phyloP scores from a whole-genome alignment of 2,797 vertebrate species.

The Holocentrus rufus region DNA sequence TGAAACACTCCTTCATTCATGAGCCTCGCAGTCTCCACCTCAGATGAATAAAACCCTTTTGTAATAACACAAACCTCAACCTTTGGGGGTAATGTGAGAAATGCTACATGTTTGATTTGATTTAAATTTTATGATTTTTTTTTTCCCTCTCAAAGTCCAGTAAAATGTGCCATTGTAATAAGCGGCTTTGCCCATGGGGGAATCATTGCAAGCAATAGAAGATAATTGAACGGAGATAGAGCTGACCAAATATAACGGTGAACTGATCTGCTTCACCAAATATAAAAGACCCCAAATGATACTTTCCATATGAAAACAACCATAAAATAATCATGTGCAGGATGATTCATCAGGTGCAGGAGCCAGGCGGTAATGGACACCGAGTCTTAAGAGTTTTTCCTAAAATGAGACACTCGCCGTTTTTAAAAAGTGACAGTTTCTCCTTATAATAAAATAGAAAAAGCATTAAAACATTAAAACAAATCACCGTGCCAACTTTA shows the following conservation, averaged over 20 bases:
- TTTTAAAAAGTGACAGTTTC: background rate
- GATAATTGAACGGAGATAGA: slow-evolving; percentile 57
- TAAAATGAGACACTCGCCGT: slow-evolving; percentile 3
- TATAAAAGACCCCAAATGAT: slow-evolving; percentile 46
- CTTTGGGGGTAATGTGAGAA: slow-evolving; percentile 51
- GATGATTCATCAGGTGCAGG: slow-evolving; percentile 38
- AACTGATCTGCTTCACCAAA: slow-evolving; percentile 44
- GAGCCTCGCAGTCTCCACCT: slow-evolving; percentile 18
- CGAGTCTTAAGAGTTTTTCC: slow-evolving; percentile 1
- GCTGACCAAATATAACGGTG: slow-evolving; percentile 50
- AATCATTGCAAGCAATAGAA: slow-evolving; percentile 57
- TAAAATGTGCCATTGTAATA: slow-evolving; percentile 57
- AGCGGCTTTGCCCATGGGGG: slow-evolving; percentile 44
- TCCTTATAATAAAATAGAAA: background rate
- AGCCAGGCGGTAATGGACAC: slow-evolving; percentile 22
- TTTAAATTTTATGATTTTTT: slow-evolving; percentile 53
- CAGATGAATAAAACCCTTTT: slow-evolving; percentile 38
- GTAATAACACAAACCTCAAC: slow-evolving; percentile 52
- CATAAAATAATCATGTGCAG: slow-evolving; percentile 46
- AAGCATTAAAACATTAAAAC: slow-evolving; percentile 1
- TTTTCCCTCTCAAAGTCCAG: slow-evolving; percentile 41
- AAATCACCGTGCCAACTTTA: background rate
- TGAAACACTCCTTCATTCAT: background rate
- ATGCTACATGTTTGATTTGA: slow-evolving; percentile 50
- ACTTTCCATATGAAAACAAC: slow-evolving; percentile 47